Base-by-base conservation (phyloP, 2,797 vertebrate genomes). In the Rachycentron canadum region DNA sequence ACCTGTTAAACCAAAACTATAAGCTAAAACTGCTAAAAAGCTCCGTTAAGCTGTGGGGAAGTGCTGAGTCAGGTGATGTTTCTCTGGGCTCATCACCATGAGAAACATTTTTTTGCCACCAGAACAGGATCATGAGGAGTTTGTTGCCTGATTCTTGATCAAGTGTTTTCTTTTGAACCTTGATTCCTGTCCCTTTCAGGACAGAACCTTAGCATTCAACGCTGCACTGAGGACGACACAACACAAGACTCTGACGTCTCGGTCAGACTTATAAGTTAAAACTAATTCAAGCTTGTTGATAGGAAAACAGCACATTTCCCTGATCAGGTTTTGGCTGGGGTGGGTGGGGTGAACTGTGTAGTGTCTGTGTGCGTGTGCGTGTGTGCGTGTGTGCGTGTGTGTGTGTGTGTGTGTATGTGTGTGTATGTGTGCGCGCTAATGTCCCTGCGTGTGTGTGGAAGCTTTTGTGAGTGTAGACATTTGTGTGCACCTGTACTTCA, bases 251-350 rank as follows among this genome's bases (percentile, higher is more conserved):
- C 45, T 9, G 77, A 81, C 79, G 76, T 89, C 80, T 87, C 78
- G 62, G 32, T 75, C 79, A 93, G 90, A 90, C 82, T 59, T 78
- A 91, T 82, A 85, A 85, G 76, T 73, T 63, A 79, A 79, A 91
- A 88, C 81, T 81, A 87, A 92, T 92, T 92, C 82, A 80, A 69
- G 79, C 86, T 73, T 30, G 64, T 91, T 80, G 79, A 93, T 93
- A 83, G 86, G 50, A 84, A 78, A 74, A 69, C 26, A 84, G 67
- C 76, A 50, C 66, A 69, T 85, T 90, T 91, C 82, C 84, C 87
- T 82, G 69, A 83, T 81, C 81, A 83, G 83, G 67, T 88, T 93
- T 86, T 92, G 90, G 92, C 82, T 86, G 65, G 63, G 61, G 3
- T 32, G 3, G 3, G 7, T 32, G 32, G 66, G 49, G 38, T 10